These are phyloP conservation scores for Gobiocypris rarus DNA, from an alignment of 2,113 vertebrate genomes.

Conservation along the genomic window DNA sequence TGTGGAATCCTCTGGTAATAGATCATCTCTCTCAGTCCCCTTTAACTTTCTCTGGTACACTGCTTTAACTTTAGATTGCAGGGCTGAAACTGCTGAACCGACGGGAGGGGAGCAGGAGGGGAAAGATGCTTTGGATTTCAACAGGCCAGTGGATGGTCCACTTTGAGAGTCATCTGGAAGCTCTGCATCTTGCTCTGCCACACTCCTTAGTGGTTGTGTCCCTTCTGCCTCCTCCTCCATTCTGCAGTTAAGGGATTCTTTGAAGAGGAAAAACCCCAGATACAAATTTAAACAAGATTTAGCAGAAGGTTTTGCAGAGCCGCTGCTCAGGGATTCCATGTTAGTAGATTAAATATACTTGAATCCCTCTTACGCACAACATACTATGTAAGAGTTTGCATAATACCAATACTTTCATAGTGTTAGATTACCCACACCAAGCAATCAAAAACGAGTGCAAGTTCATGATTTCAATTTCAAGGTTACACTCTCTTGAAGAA, in stretches of 20 bases:
- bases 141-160: conserved; percentile 59
- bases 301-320: background rate
- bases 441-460: background rate
- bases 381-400: background rate
- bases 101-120: conserved; percentile 46
- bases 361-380: background rate
- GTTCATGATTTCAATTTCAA: background rate
- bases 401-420: background rate
- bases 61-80: conserved; percentile 86
- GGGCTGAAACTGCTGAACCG: conserved; percentile 70
- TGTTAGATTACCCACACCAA: background rate
- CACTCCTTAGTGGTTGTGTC: background rate
- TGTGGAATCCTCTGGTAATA: background rate
- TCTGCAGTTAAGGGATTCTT: conserved; percentile 3
- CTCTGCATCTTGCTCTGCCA: conserved; percentile 12
- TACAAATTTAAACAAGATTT: background rate
- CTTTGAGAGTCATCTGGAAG: conserved; percentile 59
- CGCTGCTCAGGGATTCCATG: background rate
- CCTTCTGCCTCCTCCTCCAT: conserved; percentile 27
- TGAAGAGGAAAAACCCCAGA: background rate
- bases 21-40: conserved; percentile 53
- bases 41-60: conserved; percentile 78
- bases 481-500: background rate
- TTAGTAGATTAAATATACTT: conserved; percentile 1
- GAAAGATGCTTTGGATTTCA: conserved; percentile 51